These are phyloP conservation scores for Siphlonurus alternatus DNA, from an alignment of 2,888 invertebrate species.

Conservation along the genomic window DNA sequence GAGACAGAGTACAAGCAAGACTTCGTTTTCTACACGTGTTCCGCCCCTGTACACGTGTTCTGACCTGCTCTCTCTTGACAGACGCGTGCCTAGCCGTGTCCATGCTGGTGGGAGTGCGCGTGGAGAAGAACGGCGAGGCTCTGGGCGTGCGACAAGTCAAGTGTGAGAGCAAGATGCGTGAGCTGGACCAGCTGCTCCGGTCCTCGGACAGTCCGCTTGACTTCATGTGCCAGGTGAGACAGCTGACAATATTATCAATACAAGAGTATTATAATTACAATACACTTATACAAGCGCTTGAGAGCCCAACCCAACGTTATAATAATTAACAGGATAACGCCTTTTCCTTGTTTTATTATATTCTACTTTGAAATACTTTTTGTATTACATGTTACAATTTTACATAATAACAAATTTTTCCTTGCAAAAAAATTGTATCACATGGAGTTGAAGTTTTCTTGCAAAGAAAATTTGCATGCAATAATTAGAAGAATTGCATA, in stretches of 20 bases:
- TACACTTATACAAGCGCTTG: background rate
- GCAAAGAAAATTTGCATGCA: no score
- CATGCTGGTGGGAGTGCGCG: slow-evolving; percentile 61
- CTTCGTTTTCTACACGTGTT: no score
- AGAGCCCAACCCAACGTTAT: background rate
- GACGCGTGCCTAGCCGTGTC: slow-evolving; percentile 68
- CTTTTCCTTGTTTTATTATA: background rate
- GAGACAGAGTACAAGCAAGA: no score
- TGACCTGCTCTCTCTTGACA: no score
- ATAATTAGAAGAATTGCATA: no score
- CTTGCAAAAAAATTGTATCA: no score
- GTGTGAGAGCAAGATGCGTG: slow-evolving; percentile 68
- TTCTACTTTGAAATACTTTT: no score
- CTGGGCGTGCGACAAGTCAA: slow-evolving; percentile 72
- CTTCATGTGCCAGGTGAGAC: slow-evolving; percentile 66
- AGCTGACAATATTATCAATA: background rate
- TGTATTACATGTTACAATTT: no score
- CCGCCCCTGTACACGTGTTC: no score
- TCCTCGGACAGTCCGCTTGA: slow-evolving; percentile 66
- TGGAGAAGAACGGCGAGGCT: slow-evolving; percentile 63
- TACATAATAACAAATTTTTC: no score
- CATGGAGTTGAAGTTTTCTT: no score
- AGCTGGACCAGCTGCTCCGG: slow-evolving; percentile 62
- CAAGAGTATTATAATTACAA: background rate
- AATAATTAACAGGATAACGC: no score